phyloP scores from a whole-genome alignment of 2,113 vertebrate species.

The Lasiurus borealis region DNA sequence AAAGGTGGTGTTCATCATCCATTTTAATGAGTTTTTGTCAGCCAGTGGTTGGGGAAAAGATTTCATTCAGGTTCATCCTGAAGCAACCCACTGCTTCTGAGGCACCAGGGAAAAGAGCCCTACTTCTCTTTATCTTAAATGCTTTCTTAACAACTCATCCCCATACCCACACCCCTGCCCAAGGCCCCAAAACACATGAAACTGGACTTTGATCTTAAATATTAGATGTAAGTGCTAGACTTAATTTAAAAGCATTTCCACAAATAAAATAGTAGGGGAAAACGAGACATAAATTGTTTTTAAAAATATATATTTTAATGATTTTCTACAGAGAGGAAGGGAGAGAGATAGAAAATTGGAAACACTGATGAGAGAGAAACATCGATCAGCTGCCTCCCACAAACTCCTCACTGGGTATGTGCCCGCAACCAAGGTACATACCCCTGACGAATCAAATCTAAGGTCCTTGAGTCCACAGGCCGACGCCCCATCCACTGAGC shows the following conservation, averaged over 20 bases:
- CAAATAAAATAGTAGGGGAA: not conserved
- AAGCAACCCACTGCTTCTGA: not conserved
- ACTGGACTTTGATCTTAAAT: not conserved
- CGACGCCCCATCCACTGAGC: too few species aligned
- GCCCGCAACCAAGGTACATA: too few species aligned
- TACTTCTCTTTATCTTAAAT: not conserved
- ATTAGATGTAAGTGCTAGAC: not conserved
- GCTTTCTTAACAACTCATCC: not conserved
- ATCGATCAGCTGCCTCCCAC: too few species aligned
- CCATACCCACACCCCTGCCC: not conserved
- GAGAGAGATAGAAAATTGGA: too few species aligned
- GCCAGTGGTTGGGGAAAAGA: not conserved
- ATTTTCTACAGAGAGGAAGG: too few species aligned
- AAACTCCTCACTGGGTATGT: too few species aligned
- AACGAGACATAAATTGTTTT: not conserved
- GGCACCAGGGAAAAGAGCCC: not conserved
- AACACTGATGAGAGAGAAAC: too few species aligned
- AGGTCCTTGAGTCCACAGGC: too few species aligned
- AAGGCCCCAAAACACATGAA: not conserved
- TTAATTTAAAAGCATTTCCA: slow-evolving; percentile 19
- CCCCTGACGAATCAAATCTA: too few species aligned
- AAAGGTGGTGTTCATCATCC: not conserved
- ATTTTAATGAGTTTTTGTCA: not conserved
- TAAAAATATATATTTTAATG: too few species aligned
- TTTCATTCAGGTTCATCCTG: not conserved